A percentile compares a stretch with the other conserved stretches of the same genome.
phyloP scores from a whole-genome alignment of 1,140 invertebrate species.

The Lasioglossum baleicum region DNA sequence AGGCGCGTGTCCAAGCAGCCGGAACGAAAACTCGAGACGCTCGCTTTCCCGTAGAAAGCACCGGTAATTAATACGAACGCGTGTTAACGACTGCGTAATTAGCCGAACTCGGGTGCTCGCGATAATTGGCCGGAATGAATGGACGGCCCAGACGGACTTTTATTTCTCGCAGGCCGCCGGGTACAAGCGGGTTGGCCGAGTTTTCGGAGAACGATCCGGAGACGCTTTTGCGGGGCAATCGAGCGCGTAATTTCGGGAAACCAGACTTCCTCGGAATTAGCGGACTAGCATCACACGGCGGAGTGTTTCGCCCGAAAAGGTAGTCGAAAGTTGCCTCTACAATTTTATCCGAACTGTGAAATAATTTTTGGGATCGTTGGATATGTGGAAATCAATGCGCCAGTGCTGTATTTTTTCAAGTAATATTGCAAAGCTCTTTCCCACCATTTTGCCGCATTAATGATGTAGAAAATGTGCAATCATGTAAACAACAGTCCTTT shows the following conservation, averaged over 20 bases:
- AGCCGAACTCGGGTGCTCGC: neutral
- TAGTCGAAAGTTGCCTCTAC: too few species aligned
- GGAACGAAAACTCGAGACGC: constrained; percentile 1
- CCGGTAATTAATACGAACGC: constrained; percentile 3
- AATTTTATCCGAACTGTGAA: too few species aligned
- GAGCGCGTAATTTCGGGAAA: neutral
- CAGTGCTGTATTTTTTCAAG: too few species aligned
- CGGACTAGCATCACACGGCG: too few species aligned
- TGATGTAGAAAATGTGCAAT: too few species aligned
- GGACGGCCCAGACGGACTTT: neutral
- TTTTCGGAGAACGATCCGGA: neutral
- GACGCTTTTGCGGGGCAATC: neutral
- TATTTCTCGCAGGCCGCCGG: neutral
- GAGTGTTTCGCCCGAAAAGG: too few species aligned
- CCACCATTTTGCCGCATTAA: neutral
- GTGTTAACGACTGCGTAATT: neutral
- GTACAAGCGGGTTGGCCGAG: neutral
- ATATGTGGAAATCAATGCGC: too few species aligned
- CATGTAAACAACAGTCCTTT: too few species aligned
- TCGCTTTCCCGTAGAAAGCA: neutral
- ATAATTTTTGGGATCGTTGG: too few species aligned
- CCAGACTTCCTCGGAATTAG: neutral
- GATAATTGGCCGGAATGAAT: constrained; percentile 3
- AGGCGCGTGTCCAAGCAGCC: neutral
- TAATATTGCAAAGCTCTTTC: neutral